Evolutionary conservation across 2,797 vertebrate genomes (phyloP).

Genomic region (Aphelocoma californica): DNA sequence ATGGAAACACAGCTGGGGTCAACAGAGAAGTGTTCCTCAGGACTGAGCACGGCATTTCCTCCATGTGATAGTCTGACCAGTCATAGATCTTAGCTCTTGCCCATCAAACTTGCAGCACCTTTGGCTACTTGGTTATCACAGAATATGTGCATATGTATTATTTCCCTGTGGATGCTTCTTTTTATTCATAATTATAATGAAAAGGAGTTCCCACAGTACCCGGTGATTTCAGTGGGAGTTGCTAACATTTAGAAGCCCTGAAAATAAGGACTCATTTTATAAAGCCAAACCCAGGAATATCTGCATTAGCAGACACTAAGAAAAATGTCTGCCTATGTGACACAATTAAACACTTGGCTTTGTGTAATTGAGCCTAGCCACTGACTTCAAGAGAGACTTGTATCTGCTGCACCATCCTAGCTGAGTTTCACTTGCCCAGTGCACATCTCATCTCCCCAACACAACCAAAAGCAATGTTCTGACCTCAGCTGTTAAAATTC

Average conservation of each 20-base stretch:
- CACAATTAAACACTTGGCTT: background rate
- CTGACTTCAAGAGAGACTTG: background rate
- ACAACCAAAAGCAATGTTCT: background rate
- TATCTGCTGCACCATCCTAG: background rate
- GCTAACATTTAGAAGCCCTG: background rate
- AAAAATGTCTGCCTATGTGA: background rate
- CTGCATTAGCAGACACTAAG: background rate
- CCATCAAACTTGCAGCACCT: background rate
- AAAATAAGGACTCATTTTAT: background rate
- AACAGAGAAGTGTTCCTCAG: background rate
- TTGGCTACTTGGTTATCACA: background rate
- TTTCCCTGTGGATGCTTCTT: background rate
- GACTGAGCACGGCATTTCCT: background rate
- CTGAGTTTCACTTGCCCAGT: background rate
- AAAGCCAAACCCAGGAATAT: background rate
- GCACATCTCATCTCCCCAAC: background rate
- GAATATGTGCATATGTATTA: background rate
- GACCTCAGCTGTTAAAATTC: background rate
- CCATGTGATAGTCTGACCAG: background rate
- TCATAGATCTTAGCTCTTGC: background rate
- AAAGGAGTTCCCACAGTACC: background rate
- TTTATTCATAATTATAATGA: background rate
- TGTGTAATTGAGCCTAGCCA: background rate
- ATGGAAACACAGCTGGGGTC: background rate
- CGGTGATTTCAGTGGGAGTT: background rate